Evolutionary conservation across 2,888 invertebrate genomes (phyloP).

Genomic region (Lathronympha strigana): DNA sequence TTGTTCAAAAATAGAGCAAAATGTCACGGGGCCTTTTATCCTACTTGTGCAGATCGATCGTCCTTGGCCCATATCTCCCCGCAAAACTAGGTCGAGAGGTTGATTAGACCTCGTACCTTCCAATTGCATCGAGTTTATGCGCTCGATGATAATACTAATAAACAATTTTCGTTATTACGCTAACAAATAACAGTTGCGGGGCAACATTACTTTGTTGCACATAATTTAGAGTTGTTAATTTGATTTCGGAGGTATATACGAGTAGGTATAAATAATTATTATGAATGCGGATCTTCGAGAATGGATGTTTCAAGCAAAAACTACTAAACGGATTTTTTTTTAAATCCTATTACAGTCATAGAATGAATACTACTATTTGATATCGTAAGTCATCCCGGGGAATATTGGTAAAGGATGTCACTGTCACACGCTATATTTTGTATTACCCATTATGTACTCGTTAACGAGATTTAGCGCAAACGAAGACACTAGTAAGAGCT

Average conservation of each 20-base stretch:
- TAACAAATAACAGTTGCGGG: slow-evolving; percentile 31
- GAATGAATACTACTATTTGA: too few species aligned
- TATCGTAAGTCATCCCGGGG: too few species aligned
- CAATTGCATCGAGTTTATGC: slow-evolving; percentile 36
- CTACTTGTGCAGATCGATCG: slow-evolving; percentile 56
- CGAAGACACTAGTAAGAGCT: too few species aligned
- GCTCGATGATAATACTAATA: slow-evolving; percentile 35
- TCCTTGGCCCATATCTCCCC: slow-evolving; percentile 67
- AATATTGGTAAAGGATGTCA: too few species aligned
- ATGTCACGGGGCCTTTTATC: slow-evolving; percentile 44
- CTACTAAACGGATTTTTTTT: too few species aligned
- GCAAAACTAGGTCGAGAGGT: slow-evolving; percentile 52
- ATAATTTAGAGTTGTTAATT: background rate
- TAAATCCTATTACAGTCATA: too few species aligned
- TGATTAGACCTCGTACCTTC: slow-evolving; percentile 40
- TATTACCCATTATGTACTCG: too few species aligned
- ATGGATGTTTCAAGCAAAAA: background rate
- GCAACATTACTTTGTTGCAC: slow-evolving; percentile 19
- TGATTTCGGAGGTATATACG: background rate
- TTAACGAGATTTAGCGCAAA: too few species aligned
- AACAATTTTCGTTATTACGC: slow-evolving; percentile 25
- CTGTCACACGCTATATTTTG: too few species aligned
- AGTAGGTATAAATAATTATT: background rate
- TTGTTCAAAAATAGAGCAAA: slow-evolving; percentile 34
- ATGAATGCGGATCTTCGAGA: background rate